phyloP scores from a whole-genome alignment of 2,113 vertebrate species.

The Bagarius yarrelli region DNA sequence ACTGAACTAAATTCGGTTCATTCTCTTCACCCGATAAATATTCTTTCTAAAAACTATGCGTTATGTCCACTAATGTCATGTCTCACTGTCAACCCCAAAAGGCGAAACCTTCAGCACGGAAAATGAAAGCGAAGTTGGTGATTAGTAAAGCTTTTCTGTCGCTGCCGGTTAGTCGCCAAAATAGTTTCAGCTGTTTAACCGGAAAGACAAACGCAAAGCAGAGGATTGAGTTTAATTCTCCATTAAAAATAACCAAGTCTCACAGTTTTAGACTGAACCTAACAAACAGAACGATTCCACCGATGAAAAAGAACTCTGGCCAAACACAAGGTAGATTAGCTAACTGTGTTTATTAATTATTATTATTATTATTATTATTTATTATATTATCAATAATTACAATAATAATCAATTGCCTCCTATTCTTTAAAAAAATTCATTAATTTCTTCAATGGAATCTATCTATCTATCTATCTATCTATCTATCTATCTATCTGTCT shows the following conservation, averaged over 20 bases:
- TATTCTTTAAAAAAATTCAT: too few relatives aligned
- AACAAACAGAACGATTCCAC: neutral
- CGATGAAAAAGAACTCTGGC: neutral
- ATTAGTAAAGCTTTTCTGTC: neutral
- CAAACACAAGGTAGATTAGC: neutral
- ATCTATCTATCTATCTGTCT: too few relatives aligned
- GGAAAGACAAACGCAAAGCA: conserved; percentile 43
- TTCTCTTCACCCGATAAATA: neutral
- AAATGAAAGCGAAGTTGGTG: conserved; percentile 1
- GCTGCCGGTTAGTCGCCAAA: neutral
- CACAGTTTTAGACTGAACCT: neutral
- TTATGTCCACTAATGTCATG: conserved; percentile 20
- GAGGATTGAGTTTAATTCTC: neutral
- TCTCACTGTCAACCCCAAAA: conserved; percentile 2
- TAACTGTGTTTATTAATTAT: neutral
- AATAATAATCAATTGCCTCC: too few relatives aligned
- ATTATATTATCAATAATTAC: too few relatives aligned
- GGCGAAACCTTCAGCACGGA: neutral
- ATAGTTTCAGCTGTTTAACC: neutral
- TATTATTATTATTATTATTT: too few relatives aligned
- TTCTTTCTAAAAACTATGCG: neutral
- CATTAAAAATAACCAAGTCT: neutral
- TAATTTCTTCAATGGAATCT: too few relatives aligned
- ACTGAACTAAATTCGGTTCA: neutral
- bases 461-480: too few relatives aligned